Evolutionary conservation across 92 coral and sea anemone genomes (phyloP).

Genomic region (Chrysogorgia sp.): DNA sequence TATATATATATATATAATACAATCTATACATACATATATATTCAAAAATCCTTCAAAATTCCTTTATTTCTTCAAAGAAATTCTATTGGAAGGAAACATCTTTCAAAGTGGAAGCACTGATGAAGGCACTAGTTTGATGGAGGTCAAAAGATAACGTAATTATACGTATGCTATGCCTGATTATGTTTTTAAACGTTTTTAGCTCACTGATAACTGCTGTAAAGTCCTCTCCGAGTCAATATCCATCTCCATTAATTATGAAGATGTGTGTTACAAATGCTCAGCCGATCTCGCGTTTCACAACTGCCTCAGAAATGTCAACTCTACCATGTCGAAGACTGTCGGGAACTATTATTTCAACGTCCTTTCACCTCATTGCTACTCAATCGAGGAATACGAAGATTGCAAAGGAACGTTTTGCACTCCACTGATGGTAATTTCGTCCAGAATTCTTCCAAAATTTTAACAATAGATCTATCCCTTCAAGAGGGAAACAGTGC

Average conservation of each 20-base stretch:
- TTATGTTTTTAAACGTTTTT: too few species aligned
- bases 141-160: too few species aligned
- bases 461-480: too few species aligned
- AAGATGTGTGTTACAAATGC: slow-evolving; percentile 1
- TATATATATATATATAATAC: too few species aligned
- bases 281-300: slow-evolving; percentile 1
- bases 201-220: slow-evolving; percentile 30
- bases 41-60: too few species aligned
- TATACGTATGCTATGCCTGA: too few species aligned
- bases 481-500: too few species aligned
- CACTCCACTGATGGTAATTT: not conserved
- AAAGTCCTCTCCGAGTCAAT: not conserved
- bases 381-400: not conserved
- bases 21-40: too few species aligned
- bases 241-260: not conserved
- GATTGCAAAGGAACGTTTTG: slow-evolving; percentile 1
- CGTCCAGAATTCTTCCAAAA: not conserved
- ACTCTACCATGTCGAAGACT: slow-evolving; percentile 17
- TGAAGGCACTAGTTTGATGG: too few species aligned
- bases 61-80: too few species aligned
- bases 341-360: slow-evolving; percentile 30
- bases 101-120: too few species aligned
- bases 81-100: too few species aligned
- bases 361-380: not conserved
- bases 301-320: slow-evolving; percentile 22